A percentile compares a stretch with the other conserved stretches of the same genome.
Evolutionary conservation across 2,113 vertebrate genomes (phyloP).

Genomic region (Tichodroma muraria): DNA sequence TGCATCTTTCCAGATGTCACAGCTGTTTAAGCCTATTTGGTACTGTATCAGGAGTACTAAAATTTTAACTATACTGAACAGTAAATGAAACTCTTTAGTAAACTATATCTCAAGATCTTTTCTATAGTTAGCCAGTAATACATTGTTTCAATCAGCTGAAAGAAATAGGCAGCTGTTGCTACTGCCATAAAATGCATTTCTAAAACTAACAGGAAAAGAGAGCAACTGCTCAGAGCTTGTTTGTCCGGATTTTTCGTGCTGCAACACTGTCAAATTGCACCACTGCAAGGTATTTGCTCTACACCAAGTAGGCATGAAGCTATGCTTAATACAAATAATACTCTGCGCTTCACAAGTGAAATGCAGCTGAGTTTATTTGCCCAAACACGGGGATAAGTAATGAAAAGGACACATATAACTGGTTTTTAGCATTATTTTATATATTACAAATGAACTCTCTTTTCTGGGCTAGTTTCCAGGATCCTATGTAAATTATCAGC

Average conservation of each 20-base stretch:
- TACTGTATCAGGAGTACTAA: neutral
- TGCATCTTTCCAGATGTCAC: slow-evolving; percentile 11
- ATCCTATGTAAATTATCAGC: neutral
- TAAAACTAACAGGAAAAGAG: neutral
- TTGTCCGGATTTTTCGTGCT: neutral
- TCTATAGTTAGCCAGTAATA: neutral
- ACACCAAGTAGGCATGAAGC: neutral
- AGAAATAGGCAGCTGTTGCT: neutral
- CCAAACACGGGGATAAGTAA: neutral
- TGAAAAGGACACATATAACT: neutral
- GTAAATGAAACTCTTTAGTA: neutral
- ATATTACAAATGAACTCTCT: neutral
- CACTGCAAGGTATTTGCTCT: neutral
- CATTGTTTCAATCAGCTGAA: neutral
- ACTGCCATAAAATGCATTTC: neutral
- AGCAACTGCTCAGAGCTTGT: neutral
- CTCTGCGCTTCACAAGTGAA: neutral
- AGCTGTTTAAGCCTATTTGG: slow-evolving; percentile 11
- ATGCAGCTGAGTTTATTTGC: neutral
- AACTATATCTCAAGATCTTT: neutral
- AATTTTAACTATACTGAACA: slow-evolving; percentile 4
- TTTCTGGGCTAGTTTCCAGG: neutral
- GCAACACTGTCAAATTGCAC: neutral
- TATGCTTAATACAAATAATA: neutral
- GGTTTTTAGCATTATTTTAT: neutral